Conservation (phyloP, 2,888 invertebrate genomes). For the Periphyllus acericola region DNA sequence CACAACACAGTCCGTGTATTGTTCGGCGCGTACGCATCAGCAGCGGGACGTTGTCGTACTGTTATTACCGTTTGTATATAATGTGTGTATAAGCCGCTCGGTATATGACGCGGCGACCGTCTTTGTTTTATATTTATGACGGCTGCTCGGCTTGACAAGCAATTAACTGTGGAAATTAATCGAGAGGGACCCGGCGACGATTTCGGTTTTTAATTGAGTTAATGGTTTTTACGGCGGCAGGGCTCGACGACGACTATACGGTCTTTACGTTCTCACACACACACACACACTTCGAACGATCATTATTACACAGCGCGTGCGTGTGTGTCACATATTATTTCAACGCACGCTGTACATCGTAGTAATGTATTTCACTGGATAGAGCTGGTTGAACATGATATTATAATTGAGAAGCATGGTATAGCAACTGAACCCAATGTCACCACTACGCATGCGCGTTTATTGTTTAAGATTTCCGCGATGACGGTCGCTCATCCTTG, state of each 20-base stretch:
- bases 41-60: background rate
- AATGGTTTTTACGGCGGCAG: conserved; percentile 22
- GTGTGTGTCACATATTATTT: too few species aligned
- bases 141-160: conserved; percentile 12
- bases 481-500: too few species aligned
- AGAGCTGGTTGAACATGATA: too few species aligned
- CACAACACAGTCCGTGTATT: background rate
- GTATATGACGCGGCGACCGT: background rate
- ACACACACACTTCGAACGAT: too few species aligned
- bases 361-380: too few species aligned
- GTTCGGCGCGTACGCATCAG: conserved; percentile 26
- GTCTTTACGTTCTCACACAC: too few species aligned
- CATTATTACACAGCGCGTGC: too few species aligned
- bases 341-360: too few species aligned
- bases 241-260: background rate
- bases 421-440: too few species aligned
- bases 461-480: too few species aligned
- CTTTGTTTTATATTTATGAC: conserved; percentile 49
- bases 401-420: too few species aligned
- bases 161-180: conserved; percentile 48
- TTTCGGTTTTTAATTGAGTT: conserved; percentile 50
- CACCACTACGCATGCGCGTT: too few species aligned
- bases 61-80: background rate
- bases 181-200: conserved; percentile 9
- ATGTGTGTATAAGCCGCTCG: background rate